A percentile compares a stretch with the other conserved stretches of the same genome.
Evolutionary conservation across 2,113 vertebrate species (phyloP).

Genomic region (Tamias sibiricus): DNA sequence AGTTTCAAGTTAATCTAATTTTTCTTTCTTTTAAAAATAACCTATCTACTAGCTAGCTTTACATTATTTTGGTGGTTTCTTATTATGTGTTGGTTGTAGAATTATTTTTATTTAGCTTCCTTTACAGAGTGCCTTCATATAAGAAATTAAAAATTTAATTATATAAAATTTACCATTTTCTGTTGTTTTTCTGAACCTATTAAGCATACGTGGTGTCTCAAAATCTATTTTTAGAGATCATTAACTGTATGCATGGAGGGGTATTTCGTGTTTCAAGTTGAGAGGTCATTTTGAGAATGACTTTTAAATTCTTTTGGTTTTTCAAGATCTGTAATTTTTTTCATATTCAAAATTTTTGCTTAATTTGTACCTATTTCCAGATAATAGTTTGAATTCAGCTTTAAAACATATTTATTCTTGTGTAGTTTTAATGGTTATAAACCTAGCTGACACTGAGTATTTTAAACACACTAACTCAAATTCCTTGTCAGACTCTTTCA

Average conservation of each 20-base stretch:
- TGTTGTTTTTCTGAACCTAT: neutral
- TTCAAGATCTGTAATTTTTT: neutral
- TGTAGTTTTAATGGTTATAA: neutral
- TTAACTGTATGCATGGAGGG: neutral
- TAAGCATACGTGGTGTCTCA: neutral
- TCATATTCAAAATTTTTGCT: neutral
- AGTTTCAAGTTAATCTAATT: neutral
- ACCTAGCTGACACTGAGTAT: neutral
- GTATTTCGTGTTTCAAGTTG: neutral
- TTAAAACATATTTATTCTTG: neutral
- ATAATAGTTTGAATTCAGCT: neutral
- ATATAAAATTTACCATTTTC: neutral
- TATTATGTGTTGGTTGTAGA: neutral
- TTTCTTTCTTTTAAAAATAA: neutral
- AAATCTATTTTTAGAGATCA: neutral
- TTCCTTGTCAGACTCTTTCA: neutral
- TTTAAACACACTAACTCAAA: neutral
- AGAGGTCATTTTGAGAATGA: neutral
- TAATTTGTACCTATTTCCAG: neutral
- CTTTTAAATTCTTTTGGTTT: neutral
- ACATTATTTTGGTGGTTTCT: neutral
- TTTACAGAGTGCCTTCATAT: neutral
- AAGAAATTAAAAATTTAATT: constrained; percentile 7
- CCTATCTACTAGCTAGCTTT: neutral
- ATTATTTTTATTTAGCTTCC: neutral